Evolutionary conservation across 2,797 vertebrate species (phyloP).

Genomic region (Malurus leucopterus): DNA sequence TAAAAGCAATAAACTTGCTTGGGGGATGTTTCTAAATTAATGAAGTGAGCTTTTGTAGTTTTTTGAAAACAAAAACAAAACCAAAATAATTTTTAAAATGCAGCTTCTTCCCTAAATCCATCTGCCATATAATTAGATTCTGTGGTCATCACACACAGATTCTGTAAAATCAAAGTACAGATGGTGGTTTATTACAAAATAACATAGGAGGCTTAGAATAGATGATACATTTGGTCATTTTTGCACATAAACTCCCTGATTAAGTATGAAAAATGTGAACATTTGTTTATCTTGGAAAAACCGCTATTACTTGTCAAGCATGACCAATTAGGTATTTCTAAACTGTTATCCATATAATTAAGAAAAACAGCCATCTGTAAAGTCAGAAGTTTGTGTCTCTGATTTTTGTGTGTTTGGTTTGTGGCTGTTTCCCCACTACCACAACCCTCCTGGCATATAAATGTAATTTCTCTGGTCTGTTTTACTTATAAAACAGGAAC

Average conservation of each 20-base stretch:
- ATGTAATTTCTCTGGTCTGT: conserved; percentile 55
- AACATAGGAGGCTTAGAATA: conserved; percentile 71
- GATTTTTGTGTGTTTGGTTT: neutral
- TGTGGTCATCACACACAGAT: conserved; percentile 66
- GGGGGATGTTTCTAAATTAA: neutral
- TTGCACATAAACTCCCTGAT: conserved; percentile 76
- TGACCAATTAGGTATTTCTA: conserved; percentile 80
- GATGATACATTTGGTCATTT: conserved; percentile 76
- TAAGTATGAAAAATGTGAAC: conserved; percentile 79
- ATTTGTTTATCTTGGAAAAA: conserved; percentile 81
- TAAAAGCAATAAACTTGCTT: neutral
- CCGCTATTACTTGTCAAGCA: conserved; percentile 77
- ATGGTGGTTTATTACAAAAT: conserved; percentile 75
- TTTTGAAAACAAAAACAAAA: neutral
- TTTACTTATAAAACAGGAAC: conserved; percentile 49
- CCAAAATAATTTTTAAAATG: neutral
- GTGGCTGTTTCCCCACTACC: neutral
- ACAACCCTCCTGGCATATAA: conserved; percentile 12
- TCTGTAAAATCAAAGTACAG: conserved; percentile 73
- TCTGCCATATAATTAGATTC: conserved; percentile 68
- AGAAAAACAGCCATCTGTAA: conserved; percentile 82
- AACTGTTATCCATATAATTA: conserved; percentile 75
- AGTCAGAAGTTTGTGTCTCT: conserved; percentile 68
- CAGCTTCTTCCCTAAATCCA: conserved; percentile 52
- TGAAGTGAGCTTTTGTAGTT: neutral